Conservation (phyloP, 1,140 invertebrate species). For the Polypedilum pembai region DNA sequence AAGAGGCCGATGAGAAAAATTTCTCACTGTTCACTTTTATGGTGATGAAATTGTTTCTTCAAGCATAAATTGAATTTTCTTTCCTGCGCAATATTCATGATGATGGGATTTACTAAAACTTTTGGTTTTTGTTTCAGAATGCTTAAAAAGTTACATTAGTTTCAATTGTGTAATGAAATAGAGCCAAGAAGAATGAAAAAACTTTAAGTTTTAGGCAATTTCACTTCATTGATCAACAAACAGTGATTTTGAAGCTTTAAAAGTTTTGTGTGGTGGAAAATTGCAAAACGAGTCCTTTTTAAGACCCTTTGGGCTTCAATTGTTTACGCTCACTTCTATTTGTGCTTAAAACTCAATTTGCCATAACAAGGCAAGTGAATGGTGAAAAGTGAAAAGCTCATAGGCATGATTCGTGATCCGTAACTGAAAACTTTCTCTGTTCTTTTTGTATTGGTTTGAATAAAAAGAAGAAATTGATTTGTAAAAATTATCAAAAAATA, state of each 20-base stretch:
- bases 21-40: not conserved
- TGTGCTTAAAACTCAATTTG: not conserved
- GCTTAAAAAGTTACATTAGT: too few relatives aligned
- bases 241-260: not conserved
- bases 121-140: too few relatives aligned
- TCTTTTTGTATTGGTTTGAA: not conserved
- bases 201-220: not conserved
- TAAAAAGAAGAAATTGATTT: not conserved
- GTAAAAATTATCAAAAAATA: not conserved
- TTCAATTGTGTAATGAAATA: too few relatives aligned
- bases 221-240: not conserved
- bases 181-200: not conserved
- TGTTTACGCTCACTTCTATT: not conserved
- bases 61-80: conserved; percentile 21
- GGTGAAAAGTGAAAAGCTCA: not conserved
- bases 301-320: not conserved
- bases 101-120: not conserved
- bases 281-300: not conserved
- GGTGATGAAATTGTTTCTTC: not conserved
- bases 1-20: not conserved
- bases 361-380: not conserved
- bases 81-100: not conserved
- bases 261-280: not conserved
- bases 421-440: not conserved
- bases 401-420: not conserved